phyloP scores from a whole-genome alignment of 2,888 invertebrate genomes.

The Volucella inflata region DNA sequence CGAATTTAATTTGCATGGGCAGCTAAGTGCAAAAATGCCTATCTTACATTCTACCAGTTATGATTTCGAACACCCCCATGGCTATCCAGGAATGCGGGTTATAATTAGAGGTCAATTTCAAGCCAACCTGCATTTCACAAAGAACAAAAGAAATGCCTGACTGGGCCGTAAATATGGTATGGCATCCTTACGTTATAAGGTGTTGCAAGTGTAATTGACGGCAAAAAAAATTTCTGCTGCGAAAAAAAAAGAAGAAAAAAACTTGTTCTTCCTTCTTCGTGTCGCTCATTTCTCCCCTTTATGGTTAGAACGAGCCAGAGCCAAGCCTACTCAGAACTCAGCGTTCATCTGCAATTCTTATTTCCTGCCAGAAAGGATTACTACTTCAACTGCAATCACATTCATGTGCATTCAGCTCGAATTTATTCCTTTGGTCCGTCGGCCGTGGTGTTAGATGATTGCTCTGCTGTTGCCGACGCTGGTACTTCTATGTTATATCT shows the following conservation, averaged over 20 bases:
- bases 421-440: constrained; percentile 69
- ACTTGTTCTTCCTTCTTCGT: constrained; percentile 4
- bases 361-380: constrained; percentile 69
- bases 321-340: constrained; percentile 22
- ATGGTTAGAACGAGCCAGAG: constrained; percentile 14
- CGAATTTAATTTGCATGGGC: too few species aligned
- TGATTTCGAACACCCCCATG: constrained; percentile 25
- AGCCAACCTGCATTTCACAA: constrained; percentile 54
- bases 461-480: constrained; percentile 1
- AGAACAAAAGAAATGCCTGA: constrained; percentile 12
- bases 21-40: background rate
- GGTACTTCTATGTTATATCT: background rate
- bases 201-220: constrained; percentile 69
- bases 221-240: constrained; percentile 50
- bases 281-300: constrained; percentile 4
- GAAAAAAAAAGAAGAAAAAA: constrained; percentile 18
- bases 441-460: constrained; percentile 46
- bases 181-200: constrained; percentile 62
- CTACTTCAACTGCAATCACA: constrained; percentile 69
- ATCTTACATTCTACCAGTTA: constrained; percentile 6
- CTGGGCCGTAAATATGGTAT: constrained; percentile 53
- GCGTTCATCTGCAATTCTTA: constrained; percentile 70
- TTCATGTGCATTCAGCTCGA: constrained; percentile 70
- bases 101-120: constrained; percentile 66
- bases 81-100: constrained; percentile 41